Percentiles rank a stretch among this genome's conserved stretches.
Evolutionary conservation across 2,888 invertebrate genomes (phyloP).

Genomic region (Euplagia quadripunctaria): DNA sequence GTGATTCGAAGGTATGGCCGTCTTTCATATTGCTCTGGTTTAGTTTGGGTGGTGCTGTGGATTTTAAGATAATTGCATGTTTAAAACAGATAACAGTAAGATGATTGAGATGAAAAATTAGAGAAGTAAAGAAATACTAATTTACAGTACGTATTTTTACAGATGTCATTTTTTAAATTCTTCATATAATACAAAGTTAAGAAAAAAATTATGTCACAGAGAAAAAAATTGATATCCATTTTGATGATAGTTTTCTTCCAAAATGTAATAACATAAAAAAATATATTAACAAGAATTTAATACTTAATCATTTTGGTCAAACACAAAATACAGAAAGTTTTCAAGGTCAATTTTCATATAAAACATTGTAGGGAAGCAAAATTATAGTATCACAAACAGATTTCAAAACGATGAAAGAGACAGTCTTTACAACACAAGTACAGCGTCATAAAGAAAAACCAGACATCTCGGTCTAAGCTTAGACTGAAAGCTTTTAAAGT

Average conservation of each 20-base stretch:
- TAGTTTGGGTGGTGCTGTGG: conserved; percentile 90
- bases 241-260: background rate
- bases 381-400: background rate
- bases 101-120: background rate
- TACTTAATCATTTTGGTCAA: background rate
- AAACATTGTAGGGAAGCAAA: background rate
- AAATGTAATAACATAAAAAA: background rate
- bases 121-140: background rate
- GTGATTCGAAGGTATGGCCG: conserved; percentile 92
- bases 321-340: too few species aligned
- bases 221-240: background rate
- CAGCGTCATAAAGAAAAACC: conserved; percentile 26
- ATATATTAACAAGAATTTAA: background rate
- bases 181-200: background rate
- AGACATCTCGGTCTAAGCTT: conserved; percentile 48
- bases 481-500: conserved; percentile 61
- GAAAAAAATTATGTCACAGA: background rate
- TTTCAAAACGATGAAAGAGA: conserved; percentile 3
- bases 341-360: background rate
- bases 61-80: background rate
- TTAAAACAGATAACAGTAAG: background rate
- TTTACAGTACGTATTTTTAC: background rate
- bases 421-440: conserved; percentile 17
- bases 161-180: background rate
- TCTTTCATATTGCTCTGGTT: conserved; percentile 92